Percentiles rank a stretch among this genome's conserved stretches.
Evolutionary conservation across 2,113 vertebrate species (phyloP).

Genomic region (Stigmatopora argus): DNA sequence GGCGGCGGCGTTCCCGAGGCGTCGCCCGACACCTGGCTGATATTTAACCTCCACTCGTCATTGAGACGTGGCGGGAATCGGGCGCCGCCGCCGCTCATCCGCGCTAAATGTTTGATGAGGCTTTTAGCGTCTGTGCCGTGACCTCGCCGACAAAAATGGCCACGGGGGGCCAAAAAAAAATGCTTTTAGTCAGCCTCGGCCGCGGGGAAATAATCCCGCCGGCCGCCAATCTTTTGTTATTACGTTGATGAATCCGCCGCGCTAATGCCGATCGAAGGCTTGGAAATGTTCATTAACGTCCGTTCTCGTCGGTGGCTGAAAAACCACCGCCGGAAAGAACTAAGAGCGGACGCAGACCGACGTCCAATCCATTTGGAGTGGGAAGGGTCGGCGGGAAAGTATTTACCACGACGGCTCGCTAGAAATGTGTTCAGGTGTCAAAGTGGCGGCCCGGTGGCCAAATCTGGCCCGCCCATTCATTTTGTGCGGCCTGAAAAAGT

Average conservation of each 20-base stretch:
- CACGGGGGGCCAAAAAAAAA: conserved; percentile 6
- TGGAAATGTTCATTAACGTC: too few relatives aligned
- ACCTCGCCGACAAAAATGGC: conserved; percentile 29
- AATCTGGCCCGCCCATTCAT: too few relatives aligned
- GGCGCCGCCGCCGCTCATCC: conserved; percentile 37
- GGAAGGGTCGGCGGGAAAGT: too few relatives aligned
- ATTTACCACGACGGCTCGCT: too few relatives aligned
- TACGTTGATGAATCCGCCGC: neutral
- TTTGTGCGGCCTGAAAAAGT: too few relatives aligned
- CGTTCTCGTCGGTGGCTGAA: neutral
- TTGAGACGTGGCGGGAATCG: neutral
- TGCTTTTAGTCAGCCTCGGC: conserved; percentile 23
- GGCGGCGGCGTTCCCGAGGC: neutral
- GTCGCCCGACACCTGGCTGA: neutral
- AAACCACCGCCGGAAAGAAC: too few relatives aligned
- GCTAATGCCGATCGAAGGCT: conserved; percentile 2
- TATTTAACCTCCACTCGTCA: conserved; percentile 15
- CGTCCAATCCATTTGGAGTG: too few relatives aligned
- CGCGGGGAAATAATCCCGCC: neutral
- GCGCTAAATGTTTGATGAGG: conserved; percentile 61
- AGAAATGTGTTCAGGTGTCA: too few relatives aligned
- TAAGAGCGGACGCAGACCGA: too few relatives aligned
- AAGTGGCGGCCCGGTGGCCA: too few relatives aligned
- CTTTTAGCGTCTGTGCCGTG: conserved; percentile 30
- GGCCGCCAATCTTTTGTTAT: neutral